These are phyloP conservation scores for Butorides virescens DNA, from an alignment of 2,113 vertebrate species.

Conservation along the genomic window DNA sequence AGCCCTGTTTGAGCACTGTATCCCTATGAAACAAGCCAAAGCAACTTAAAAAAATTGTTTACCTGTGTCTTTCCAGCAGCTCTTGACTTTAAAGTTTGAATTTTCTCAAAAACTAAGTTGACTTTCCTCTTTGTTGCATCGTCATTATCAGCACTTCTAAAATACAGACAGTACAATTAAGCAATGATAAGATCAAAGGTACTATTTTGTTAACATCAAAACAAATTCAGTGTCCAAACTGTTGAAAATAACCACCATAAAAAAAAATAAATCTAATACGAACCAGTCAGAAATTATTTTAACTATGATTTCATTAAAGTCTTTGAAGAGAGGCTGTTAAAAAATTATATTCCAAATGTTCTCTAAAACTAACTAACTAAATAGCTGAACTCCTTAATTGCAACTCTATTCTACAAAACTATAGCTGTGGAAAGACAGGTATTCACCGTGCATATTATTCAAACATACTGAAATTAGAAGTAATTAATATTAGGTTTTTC, in stretches of 20 bases:
- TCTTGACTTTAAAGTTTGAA: conserved; percentile 95
- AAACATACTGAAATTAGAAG: not conserved
- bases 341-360: not conserved
- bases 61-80: conserved; percentile 81
- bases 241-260: not conserved
- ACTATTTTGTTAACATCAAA: not conserved
- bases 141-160: conserved; percentile 89
- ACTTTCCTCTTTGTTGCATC: conserved; percentile 95
- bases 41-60: conserved; percentile 68
- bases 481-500: not conserved
- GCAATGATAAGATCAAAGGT: not conserved
- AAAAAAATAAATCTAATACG: not conserved
- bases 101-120: conserved; percentile 98
- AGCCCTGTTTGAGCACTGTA: not conserved
- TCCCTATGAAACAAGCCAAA: not conserved
- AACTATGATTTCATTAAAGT: not conserved
- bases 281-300: not conserved
- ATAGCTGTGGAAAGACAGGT: not conserved
- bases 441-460: not conserved
- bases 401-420: not conserved
- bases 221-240: not conserved
- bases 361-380: not conserved
- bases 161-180: conserved; percentile 13
- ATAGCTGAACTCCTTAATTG: not conserved
- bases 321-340: not conserved